phyloP scores from a whole-genome alignment of 2,888 invertebrate genomes.

The Catocala fraxini region DNA sequence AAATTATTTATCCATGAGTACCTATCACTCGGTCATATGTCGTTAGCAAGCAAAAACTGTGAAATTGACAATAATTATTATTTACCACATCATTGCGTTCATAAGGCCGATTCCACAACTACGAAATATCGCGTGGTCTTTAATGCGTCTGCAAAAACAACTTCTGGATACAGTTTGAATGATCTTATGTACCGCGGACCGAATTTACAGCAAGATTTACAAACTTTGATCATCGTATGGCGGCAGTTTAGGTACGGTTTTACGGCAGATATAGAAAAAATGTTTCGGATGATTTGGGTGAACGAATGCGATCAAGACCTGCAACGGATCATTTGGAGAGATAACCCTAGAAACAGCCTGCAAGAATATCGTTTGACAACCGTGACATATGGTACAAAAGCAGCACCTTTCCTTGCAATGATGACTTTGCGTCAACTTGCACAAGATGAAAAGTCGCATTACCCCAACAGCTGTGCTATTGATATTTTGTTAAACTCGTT shows the following conservation, averaged over 20 bases:
- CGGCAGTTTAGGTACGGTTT: slow-evolving; percentile 36
- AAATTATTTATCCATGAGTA: too few relatives aligned
- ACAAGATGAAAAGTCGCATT: slow-evolving; percentile 7
- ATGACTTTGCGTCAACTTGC: slow-evolving; percentile 32
- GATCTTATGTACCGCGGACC: slow-evolving; percentile 41
- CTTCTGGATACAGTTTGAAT: slow-evolving; percentile 36
- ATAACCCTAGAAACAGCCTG: slow-evolving; percentile 8
- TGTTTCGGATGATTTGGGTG: slow-evolving; percentile 35
- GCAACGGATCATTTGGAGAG: slow-evolving; percentile 45
- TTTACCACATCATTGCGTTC: slow-evolving; percentile 38
- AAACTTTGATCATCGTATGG: slow-evolving; percentile 31
- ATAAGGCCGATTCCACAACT: slow-evolving; percentile 32
- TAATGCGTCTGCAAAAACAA: slow-evolving; percentile 39
- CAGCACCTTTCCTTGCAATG: too few relatives aligned
- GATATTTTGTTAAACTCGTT: too few relatives aligned
- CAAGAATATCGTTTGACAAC: slow-evolving; percentile 25
- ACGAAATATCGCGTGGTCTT: slow-evolving; percentile 41
- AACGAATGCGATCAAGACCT: slow-evolving; percentile 28
- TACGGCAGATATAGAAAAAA: slow-evolving; percentile 44
- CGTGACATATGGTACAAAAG: slow-evolving; percentile 29
- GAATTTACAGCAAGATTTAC: slow-evolving; percentile 33
- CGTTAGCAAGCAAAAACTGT: not conserved
- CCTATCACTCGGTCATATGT: slow-evolving; percentile 14
- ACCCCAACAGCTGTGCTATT: too few relatives aligned
- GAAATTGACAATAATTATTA: slow-evolving; percentile 20